Base-by-base conservation (phyloP, 2,888 invertebrate genomes). In the Serrognathus titanus region DNA sequence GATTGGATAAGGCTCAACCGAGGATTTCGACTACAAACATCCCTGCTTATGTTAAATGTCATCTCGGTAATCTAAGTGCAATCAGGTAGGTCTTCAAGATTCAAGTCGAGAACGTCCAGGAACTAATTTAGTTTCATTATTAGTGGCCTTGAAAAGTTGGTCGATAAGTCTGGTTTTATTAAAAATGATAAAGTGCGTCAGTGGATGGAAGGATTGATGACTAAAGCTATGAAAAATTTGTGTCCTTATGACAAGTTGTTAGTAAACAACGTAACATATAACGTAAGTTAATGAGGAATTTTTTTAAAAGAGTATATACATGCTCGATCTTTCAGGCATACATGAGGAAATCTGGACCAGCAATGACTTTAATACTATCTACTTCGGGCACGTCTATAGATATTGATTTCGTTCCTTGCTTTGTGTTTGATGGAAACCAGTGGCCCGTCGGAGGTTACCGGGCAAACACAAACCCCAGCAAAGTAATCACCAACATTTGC, bases 181-280 rank as follows among this genome's bases (percentile, higher is more conserved):
- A 82, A 47, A 78, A 82, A 70, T 71, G 75, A 57, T 48, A 79
- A 80, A 62, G 80, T 83, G 63, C 74, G 81, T 0, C 68, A 72
- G 0, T 85, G 85, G 84, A 76, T 85, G 65, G 82, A 85, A 63
- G 66, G 79, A 2, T 69, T 81, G 2, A 73, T 83, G 0, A 74
- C 73, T 51, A 80, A 71, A 58, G 79, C 81, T 0, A 58, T 82
- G 5, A 80, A 80, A 50, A 24, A 4, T 9, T 40, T 40, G 40
- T 40, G 11, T 40, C 11, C 40, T 40, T 7, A 31, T 0, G 24
- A 3, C 24, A 31, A 4, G 6, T 31, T 31, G 24, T 31, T 31
- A 6, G 6, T n/a, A 57, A 59, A 35, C 24, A 55, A 43, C 36
- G 46, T n/a, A 16, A 56, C 24, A 31, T 66, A 37, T 41, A 69